Base-by-base conservation (phyloP, 2,113 vertebrate genomes). In the Triplophysa rosa region DNA sequence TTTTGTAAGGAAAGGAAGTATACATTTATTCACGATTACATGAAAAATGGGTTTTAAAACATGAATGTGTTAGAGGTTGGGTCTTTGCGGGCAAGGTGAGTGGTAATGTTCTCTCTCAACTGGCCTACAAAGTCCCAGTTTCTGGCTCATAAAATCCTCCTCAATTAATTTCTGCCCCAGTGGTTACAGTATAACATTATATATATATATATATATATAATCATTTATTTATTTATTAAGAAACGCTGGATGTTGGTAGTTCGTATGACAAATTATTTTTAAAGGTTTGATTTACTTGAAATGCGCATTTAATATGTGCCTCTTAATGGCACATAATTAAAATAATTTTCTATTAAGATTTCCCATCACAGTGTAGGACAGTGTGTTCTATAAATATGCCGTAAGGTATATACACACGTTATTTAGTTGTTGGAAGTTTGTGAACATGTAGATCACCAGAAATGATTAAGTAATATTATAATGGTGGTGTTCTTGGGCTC, bases 61-160 rank as follows among this genome's bases (percentile, higher is more conserved):
- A 12, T 33, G 13, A 58, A 71, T 81, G 93, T 90, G 90, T 83
- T 90, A 91, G 93, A 93, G 90, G 84, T 89, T 93, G 94, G 94
- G 94, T 94, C 94, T 95, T 95, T 95, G 94, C 91, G 92, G 94
- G 94, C 94, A 93, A 95, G 94, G 92, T 94, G 94, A 94, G 92
- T 84, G 86, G 85, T 87, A 74, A 70, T 61, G 40, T 83, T 79
- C 85, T 90, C 92, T 81, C 84, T 87, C 94, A 95, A 95, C 94
- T 95, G 94, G 94, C 94, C 94, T 95, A 93, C 94, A 95, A 95
- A 95, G 94, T 95, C 94, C 94, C 94, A 95, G 94, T 94, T 88
- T 92, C 92, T 93, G 93, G 90, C 89, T 86, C 90, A 90, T 90
- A 80, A 79, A 56, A 86, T 82, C 89, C 23, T 79, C 86, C 24